phyloP scores from a whole-genome alignment of 2,797 vertebrate species.

The Orestias chungarensis region DNA sequence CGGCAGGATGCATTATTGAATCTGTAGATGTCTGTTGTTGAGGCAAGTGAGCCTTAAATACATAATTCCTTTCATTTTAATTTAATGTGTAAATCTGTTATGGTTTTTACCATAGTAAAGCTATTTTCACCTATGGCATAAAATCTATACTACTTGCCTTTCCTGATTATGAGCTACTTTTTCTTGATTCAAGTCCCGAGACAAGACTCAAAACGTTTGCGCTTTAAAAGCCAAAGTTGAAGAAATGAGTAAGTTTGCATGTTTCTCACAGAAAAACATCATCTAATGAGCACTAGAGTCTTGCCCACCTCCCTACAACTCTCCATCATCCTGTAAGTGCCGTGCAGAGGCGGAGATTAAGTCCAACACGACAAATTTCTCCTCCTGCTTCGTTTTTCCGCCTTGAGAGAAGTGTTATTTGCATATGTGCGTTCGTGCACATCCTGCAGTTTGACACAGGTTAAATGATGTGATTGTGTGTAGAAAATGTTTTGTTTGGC shows the following conservation, averaged over 20 bases:
- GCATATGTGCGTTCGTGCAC: slow-evolving; percentile 30
- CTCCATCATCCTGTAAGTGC: slow-evolving; percentile 25
- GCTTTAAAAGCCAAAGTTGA: too few relatives aligned
- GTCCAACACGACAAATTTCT: slow-evolving; percentile 9
- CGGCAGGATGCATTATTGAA: too few relatives aligned
- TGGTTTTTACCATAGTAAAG: neutral
- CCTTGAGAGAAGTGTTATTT: slow-evolving; percentile 22
- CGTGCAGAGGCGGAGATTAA: slow-evolving; percentile 24
- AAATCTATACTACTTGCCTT: neutral
- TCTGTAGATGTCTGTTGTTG: neutral
- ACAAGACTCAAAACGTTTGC: neutral
- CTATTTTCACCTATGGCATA: neutral
- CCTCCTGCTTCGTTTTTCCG: slow-evolving; percentile 5
- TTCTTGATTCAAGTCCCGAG: neutral
- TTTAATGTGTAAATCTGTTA: neutral
- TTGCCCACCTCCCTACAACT: neutral
- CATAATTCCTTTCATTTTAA: neutral
- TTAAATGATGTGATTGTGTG: slow-evolving; percentile 6
- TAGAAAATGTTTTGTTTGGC: slow-evolving; percentile 12
- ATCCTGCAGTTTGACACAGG: slow-evolving; percentile 9
- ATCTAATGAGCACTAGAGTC: slow-evolving; percentile 17
- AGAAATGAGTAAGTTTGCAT: neutral
- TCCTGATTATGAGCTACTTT: neutral
- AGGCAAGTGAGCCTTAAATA: neutral
- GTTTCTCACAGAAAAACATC: neutral